Base-by-base conservation (phyloP, 2,888 invertebrate species). In the Ligdia adustata region DNA sequence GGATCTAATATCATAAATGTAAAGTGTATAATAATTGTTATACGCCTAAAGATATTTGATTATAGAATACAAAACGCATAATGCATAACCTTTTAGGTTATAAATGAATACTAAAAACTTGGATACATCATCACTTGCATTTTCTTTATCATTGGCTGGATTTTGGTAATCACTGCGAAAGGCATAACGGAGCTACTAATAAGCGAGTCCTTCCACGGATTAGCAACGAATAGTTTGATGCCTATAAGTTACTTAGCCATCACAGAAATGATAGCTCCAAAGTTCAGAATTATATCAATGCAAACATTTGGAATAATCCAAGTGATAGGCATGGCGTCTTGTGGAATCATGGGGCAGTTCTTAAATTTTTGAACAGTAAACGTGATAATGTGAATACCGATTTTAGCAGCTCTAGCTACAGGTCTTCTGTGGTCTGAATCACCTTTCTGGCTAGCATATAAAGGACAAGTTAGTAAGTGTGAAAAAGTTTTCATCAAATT, bases 201-300 rank as follows among this genome's bases (percentile, higher is more conserved):
- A 15, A 33, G 41, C 7, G 41, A 42, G 12, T 9, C 13, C 1
- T 42, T 42, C 7, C 42, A 34, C 1, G 42, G 42, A 14, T 27
- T 42, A 4, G 34, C 34, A 2, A 11, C n/a, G 1, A 33, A 41
- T 11, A 41, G 33, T 12, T 6, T 42, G 3, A 27, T 35, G 18
- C 28, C 42, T 0, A 11, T 42, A 9, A 22, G 42, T n/a, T 34
- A 20, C 5, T 4, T 34, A 6, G 14, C 20, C 9, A 28, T 42
- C 9, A 22, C 28, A 6, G 42, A 42, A 28, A 42, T 42, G 42
- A 9, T 42, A 1, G 28, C 42, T 7, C 42, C 42, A 2, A 28
- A 34, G 4, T 37, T 27, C 7, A 15, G 13, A 6, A 6, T 11
- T 1, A 15, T 15, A 6, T 15, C 26, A 3, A 15, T 28, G 33